phyloP scores from a whole-genome alignment of 2,113 vertebrate species.

The Microcebus murinus region DNA sequence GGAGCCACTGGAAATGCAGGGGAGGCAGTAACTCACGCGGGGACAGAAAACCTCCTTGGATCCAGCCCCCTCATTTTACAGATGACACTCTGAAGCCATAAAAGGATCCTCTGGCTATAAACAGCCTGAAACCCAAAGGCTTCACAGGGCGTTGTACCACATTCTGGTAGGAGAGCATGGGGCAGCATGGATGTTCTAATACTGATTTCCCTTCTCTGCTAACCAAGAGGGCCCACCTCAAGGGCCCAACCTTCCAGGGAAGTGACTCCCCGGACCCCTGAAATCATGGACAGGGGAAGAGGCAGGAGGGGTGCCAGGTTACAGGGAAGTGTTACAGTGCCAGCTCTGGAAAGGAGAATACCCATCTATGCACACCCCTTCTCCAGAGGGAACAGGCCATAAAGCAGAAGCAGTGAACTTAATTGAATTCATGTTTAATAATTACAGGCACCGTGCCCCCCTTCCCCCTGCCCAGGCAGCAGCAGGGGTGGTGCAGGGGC shows the following conservation, averaged over 20 bases:
- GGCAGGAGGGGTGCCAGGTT: background rate
- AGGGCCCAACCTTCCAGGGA: background rate
- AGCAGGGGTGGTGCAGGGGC: slow-evolving; percentile 82
- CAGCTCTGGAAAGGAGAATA: slow-evolving; percentile 44
- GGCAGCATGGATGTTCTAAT: background rate
- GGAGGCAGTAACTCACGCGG: too few relatives aligned
- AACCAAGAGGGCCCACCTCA: background rate
- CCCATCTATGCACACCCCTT: background rate
- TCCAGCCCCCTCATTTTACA: background rate
- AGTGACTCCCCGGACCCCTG: background rate
- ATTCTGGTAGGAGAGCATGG: too few relatives aligned
- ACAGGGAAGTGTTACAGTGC: background rate
- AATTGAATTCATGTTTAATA: slow-evolving; percentile 84
- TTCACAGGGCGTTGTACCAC: background rate
- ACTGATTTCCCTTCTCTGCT: background rate
- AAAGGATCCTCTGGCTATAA: background rate
- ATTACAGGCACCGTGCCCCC: slow-evolving; percentile 84
- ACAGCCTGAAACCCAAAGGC: background rate
- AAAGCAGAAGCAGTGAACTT: slow-evolving; percentile 73
- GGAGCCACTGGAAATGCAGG: too few relatives aligned
- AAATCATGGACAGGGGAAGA: background rate
- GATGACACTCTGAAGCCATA: background rate
- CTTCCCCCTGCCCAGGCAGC: slow-evolving; percentile 80
- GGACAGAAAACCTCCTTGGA: background rate
- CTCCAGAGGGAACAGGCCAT: slow-evolving; percentile 44